These are phyloP conservation scores for Tokudaia tokunoshimensis DNA, from an alignment of 2,797 vertebrate genomes.

Conservation along the genomic window DNA sequence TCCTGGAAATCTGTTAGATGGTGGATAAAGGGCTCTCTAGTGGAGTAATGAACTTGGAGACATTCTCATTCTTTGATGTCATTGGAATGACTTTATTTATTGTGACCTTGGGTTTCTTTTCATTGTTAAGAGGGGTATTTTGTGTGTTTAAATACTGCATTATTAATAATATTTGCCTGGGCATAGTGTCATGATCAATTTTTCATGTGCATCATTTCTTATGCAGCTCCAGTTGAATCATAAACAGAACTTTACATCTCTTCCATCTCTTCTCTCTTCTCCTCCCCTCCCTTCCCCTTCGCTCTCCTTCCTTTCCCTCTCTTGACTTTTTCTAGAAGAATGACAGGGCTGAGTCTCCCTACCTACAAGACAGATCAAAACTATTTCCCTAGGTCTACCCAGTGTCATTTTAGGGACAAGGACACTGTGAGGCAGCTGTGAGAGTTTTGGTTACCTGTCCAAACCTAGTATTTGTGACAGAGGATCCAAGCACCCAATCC, in stretches of 20 bases:
- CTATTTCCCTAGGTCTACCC: background rate
- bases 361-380: constrained; percentile 37
- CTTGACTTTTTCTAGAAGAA: constrained; percentile 46
- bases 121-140: constrained; percentile 71
- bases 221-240: constrained; percentile 71
- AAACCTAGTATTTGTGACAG: background rate
- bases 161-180: constrained; percentile 82
- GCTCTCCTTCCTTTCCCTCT: background rate
- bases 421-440: background rate
- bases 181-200: constrained; percentile 76
- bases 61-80: constrained; percentile 60
- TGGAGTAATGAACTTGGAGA: background rate
- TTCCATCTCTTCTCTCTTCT: too few relatives aligned
- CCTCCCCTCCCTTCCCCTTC: background rate
- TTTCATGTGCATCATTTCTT: constrained; percentile 81
- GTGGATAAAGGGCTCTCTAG: background rate
- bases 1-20: background rate
- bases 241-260: constrained; percentile 71
- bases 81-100: constrained; percentile 77
- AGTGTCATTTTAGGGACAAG: background rate
- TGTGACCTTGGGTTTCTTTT: constrained; percentile 66
- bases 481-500: background rate
- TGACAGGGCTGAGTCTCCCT: constrained; percentile 27
- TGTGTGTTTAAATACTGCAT: constrained; percentile 80
- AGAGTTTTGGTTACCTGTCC: background rate